Evolutionary conservation across 2,113 vertebrate species (phyloP).

Genomic region (Passer montanus): DNA sequence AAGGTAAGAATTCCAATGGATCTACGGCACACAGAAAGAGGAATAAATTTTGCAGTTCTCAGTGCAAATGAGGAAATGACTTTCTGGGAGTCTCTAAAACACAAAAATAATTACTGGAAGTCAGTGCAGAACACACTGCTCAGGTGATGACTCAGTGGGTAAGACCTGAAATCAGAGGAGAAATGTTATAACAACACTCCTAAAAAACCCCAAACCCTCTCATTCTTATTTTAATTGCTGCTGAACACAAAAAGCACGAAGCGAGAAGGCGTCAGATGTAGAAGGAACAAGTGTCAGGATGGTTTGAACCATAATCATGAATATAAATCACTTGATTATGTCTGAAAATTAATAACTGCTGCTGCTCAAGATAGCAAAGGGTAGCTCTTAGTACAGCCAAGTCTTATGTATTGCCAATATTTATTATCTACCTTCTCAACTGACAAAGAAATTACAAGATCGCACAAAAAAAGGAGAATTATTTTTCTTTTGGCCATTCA

Average conservation of each 20-base stretch:
- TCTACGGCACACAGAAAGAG: fast-evolving
- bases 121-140: background rate
- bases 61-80: background rate
- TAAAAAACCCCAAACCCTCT: background rate
- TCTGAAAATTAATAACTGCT: constrained; percentile 13
- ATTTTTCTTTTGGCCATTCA: background rate
- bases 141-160: background rate
- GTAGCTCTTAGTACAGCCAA: background rate
- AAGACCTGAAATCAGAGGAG: background rate
- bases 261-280: background rate
- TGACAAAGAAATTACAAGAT: background rate
- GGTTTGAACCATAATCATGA: background rate
- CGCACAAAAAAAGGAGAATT: background rate
- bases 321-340: constrained; percentile 2
- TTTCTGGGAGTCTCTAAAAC: background rate
- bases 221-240: background rate
- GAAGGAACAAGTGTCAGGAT: background rate
- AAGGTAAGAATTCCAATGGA: background rate
- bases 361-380: background rate
- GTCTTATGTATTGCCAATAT: background rate
- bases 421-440: background rate
- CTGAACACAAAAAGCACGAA: background rate
- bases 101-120: background rate
- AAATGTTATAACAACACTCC: background rate
- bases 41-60: background rate